Evolutionary conservation across 2,888 invertebrate genomes (phyloP).

Genomic region (Smittia sp.): DNA sequence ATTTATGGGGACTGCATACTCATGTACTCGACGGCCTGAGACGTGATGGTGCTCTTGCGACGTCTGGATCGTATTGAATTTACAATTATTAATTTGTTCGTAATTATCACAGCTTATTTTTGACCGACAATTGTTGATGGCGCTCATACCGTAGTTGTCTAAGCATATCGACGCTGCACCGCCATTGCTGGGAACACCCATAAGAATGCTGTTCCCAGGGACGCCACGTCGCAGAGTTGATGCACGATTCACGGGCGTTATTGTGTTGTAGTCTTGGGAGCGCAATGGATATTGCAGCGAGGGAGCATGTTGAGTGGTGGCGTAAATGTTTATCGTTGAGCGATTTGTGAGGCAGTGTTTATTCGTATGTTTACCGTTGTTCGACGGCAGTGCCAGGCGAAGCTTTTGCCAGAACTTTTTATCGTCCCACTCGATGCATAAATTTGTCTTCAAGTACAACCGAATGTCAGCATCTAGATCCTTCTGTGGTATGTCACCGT

Average conservation of each 20-base stretch:
- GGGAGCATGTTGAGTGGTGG: constrained; percentile 56
- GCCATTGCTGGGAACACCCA: constrained; percentile 48
- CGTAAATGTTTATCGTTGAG: constrained; percentile 70
- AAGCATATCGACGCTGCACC: constrained; percentile 43
- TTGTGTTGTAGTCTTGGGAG: constrained; percentile 41
- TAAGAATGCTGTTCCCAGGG: constrained; percentile 49
- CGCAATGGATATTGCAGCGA: constrained; percentile 48
- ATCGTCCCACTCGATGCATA: constrained; percentile 91
- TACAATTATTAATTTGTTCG: constrained; percentile 43
- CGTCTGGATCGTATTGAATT: constrained; percentile 46
- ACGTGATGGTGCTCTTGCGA: constrained; percentile 47
- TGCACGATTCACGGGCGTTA: constrained; percentile 33
- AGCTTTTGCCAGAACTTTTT: constrained; percentile 96
- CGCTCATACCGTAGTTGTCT: constrained; percentile 45
- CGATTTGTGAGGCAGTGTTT: constrained; percentile 44
- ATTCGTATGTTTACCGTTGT: constrained; percentile 31
- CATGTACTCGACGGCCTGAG: constrained; percentile 44
- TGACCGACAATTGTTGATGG: constrained; percentile 40
- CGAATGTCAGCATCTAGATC: constrained; percentile 89
- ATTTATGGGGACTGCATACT: constrained; percentile 52
- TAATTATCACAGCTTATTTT: constrained; percentile 41
- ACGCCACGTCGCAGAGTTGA: constrained; percentile 42
- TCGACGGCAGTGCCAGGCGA: constrained; percentile 78
- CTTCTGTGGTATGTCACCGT: constrained; percentile 83
- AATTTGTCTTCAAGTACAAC: constrained; percentile 84